Evolutionary conservation across 2,797 vertebrate species (phyloP).

Genomic region (Enteromius unitaeniatus): DNA sequence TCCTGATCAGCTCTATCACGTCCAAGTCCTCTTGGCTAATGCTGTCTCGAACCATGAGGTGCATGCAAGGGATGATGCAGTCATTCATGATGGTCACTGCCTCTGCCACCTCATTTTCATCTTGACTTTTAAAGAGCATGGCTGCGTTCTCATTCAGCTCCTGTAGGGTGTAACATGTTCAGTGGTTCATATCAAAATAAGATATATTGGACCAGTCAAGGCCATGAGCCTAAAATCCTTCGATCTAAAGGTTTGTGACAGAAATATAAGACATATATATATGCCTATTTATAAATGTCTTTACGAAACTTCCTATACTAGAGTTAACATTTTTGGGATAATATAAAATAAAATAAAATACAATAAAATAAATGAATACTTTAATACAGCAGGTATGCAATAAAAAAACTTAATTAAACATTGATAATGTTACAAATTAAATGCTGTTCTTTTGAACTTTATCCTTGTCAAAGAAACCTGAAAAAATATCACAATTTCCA

Average conservation of each 20-base stretch:
- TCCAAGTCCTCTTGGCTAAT: constrained; percentile 88
- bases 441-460: neutral
- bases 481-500: no score
- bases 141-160: constrained; percentile 88
- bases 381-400: neutral
- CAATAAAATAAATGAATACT: neutral
- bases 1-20: constrained; percentile 88
- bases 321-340: neutral
- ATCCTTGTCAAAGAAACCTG: neutral
- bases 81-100: constrained; percentile 89
- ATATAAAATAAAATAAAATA: neutral
- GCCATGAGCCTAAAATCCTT: neutral
- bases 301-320: neutral
- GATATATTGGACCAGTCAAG: neutral
- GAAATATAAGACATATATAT: neutral
- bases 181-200: neutral
- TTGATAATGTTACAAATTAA: neutral
- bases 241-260: neutral
- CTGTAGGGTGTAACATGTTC: constrained; percentile 66
- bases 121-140: constrained; percentile 83
- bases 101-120: constrained; percentile 84
- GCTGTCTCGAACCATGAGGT: constrained; percentile 86
- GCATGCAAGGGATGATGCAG: constrained; percentile 93
- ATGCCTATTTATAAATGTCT: neutral
- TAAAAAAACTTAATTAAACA: neutral